Conservation (phyloP, 2,113 vertebrate genomes). For the Oxyruncus cristatus region DNA sequence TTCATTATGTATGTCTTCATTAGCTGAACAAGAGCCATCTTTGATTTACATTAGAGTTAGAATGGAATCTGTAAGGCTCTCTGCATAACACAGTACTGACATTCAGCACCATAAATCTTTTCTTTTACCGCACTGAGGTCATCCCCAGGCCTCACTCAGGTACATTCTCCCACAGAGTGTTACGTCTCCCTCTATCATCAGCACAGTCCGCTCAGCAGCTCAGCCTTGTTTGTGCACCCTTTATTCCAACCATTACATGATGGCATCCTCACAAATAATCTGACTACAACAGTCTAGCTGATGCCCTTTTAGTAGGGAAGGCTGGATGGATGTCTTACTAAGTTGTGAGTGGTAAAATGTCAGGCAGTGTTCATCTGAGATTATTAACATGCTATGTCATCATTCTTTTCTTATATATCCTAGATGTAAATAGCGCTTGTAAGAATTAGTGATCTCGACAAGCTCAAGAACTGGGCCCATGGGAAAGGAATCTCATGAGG, state of each 20-base stretch:
- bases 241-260: fast-evolving
- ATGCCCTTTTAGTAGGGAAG: not conserved
- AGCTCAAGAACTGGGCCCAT: fast-evolving
- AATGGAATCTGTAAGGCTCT: not conserved
- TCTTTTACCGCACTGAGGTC: not conserved
- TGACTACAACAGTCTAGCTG: not conserved
- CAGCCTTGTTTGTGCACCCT: not conserved
- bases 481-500: not conserved
- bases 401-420: not conserved
- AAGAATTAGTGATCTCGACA: not conserved
- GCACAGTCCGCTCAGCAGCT: not conserved
- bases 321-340: not conserved
- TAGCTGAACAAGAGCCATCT: not conserved
- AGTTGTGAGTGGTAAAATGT: not conserved
- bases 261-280: not conserved
- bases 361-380: not conserved
- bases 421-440: not conserved
- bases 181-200: not conserved
- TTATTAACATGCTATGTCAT: not conserved
- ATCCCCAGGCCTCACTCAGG: not conserved
- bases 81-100: not conserved
- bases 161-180: not conserved
- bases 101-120: not conserved
- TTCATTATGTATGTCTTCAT: not conserved
- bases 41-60: not conserved